Base-by-base conservation (phyloP, 2,797 vertebrate genomes). In the Gallinago stenura region DNA sequence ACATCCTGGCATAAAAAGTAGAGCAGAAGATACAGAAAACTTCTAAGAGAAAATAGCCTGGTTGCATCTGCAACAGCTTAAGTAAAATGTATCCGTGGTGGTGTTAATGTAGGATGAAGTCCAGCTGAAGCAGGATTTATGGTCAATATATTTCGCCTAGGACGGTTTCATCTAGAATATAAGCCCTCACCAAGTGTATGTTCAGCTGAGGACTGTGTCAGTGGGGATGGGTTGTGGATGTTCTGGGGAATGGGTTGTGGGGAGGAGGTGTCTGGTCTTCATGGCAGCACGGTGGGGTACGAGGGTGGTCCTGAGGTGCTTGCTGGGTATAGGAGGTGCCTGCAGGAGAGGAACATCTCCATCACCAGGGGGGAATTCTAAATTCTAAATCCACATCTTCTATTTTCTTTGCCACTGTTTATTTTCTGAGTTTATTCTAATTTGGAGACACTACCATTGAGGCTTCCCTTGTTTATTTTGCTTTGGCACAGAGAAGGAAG, bases 211-310 rank as follows among this genome's bases (percentile, higher is more conserved):
- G 48, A 53, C 11, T 6, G 2, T 1, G 1, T 18, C 31, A 20
- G 12, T 14, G 13, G 9, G 50, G 50, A 62, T 28, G 45, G 22
- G 30, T 6, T 70, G 19, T 26, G 51, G 33, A 5, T 2, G 3
- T 35, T 46, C 26, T 62, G 24, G 24, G 50, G 13, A 56, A 53
- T 12, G n/a, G 4, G 2, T 22, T 7, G 2, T 61, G 51, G 10
- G 26, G 19, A 65, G 17, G 12, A 12, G 13, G 0, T 39, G 13
- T 46, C 51, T 39, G 28, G 8, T 77, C 31, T 80, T 37, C 19
- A 1, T 8, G 30, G 35, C 39, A 84, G 57, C 48, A 3, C 0
- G 2, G 20, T 0, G 1, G 25, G 37, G 12, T 43, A 18, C 14
- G 20, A 50, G 8, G 4, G 7, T 45, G 15, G 31, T 76, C 15